These are phyloP conservation scores for Trachops cirrhosus DNA, from an alignment of 2,797 vertebrate genomes.

Conservation along the genomic window DNA sequence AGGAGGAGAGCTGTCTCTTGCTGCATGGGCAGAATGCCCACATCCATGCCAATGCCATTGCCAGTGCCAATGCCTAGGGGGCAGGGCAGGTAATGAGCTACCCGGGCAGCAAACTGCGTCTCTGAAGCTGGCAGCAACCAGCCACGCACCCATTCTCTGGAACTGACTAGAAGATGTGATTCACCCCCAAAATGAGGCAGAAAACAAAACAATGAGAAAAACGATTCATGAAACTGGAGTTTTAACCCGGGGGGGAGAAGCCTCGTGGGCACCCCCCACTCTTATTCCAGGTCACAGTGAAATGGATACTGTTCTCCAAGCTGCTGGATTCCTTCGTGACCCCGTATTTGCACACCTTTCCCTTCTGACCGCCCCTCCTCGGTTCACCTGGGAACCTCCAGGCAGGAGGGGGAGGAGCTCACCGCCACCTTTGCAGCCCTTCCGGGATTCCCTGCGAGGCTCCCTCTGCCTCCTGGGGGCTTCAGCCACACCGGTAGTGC, in stretches of 20 bases:
- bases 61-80: neutral
- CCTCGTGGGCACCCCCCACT: neutral
- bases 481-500: no score
- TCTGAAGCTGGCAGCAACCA: neutral
- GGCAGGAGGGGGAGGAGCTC: neutral
- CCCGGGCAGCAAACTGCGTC: rapidly evolving
- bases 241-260: neutral
- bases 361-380: neutral
- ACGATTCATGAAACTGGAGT: neutral
- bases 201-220: neutral
- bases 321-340: rapidly evolving
- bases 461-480: neutral
- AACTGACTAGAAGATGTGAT: neutral
- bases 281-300: neutral
- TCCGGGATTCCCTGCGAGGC: neutral
- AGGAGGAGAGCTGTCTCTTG: neutral
- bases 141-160: neutral
- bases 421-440: neutral
- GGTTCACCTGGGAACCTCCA: neutral
- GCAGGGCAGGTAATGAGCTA: rapidly evolving
- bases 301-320: neutral
- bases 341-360: rapidly evolving
- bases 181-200: neutral
- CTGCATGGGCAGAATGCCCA: no score
- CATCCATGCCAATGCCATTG: no score